Percentiles rank a stretch among this genome's conserved stretches.
These are phyloP conservation scores for Lasius fuliginosus DNA, from an alignment of 2,888 invertebrate species.

Conservation along the genomic window DNA sequence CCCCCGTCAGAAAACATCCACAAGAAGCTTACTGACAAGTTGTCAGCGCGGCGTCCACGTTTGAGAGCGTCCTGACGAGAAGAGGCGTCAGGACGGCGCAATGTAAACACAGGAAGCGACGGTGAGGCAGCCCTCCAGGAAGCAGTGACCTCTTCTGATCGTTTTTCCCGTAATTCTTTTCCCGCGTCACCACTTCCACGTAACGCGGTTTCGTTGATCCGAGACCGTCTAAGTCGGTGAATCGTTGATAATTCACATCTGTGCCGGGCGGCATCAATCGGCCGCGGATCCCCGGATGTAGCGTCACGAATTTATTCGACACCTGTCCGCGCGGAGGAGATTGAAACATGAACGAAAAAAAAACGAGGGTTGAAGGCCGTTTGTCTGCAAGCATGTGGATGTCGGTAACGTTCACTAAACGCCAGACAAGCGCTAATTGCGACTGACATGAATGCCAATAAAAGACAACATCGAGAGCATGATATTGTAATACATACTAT, in stretches of 20 bases:
- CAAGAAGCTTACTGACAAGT: slow-evolving; percentile 79
- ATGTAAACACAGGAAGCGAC: slow-evolving; percentile 79
- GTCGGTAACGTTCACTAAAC: slow-evolving; percentile 3
- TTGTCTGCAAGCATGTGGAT: slow-evolving; percentile 28
- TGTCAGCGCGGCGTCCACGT: slow-evolving; percentile 78
- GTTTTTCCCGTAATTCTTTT: slow-evolving; percentile 44
- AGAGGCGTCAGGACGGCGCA: slow-evolving; percentile 73
- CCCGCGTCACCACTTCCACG: slow-evolving; percentile 47
- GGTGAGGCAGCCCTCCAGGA: slow-evolving; percentile 75
- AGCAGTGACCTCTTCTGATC: slow-evolving; percentile 73
- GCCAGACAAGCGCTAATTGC: slow-evolving; percentile 67
- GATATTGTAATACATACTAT: slow-evolving; percentile 46
- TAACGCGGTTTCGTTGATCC: slow-evolving; percentile 33
- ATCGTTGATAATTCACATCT: slow-evolving; percentile 54
- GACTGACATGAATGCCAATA: slow-evolving; percentile 64
- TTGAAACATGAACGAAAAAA: slow-evolving; percentile 25
- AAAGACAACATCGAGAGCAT: slow-evolving; percentile 69
- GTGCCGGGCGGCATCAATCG: not conserved
- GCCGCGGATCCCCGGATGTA: slow-evolving; percentile 12
- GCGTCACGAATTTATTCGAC: slow-evolving; percentile 61
- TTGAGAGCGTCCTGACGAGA: slow-evolving; percentile 69
- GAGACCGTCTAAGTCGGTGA: slow-evolving; percentile 3
- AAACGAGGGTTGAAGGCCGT: not conserved
- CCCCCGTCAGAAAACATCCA: slow-evolving; percentile 76
- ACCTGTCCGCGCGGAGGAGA: slow-evolving; percentile 23